Evolutionary conservation across 1,140 invertebrate species (phyloP), one percentile per base, ranked within the genome.

Genomic region (Drosophila eugracilis): DNA sequence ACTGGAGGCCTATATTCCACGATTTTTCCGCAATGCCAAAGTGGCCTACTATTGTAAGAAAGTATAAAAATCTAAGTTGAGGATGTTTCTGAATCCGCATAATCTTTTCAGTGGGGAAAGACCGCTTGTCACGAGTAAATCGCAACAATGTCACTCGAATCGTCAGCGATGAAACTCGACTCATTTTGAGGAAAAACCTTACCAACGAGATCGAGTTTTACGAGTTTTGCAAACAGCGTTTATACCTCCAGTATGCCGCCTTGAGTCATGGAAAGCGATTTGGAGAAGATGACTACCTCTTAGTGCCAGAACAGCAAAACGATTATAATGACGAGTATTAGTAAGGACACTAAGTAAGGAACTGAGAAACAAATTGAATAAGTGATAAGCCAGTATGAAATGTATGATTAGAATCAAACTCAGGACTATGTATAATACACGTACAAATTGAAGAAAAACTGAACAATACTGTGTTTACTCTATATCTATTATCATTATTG

Each of bases 1-100:
- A 10, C 92, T 97, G 26, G 96, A 98, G 91, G 93, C 95, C 78
- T 97, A 97, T 90, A 94, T 97, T 63, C 97, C 97, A 0, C 92
- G 94, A 45, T 98, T 96, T 92, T 98, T 98, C 92, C 92, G 92
- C 36, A 95, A 96, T 37, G 96, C 96, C 15, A 93, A 94, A 9
- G 91, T 95, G 69, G 92, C 96, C 50, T 97, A 97, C 90, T 96
- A 95, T 92, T 94, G 96, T 97, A 93, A 94, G 93, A 37, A 34
- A 7, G 26, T 17, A 10, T 12, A 7, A 14, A 2, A 6, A 14
- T 19, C 5, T 2, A 21, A 45, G 26, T 7, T 22, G 5, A 36
- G 37, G 12, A 34, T 24, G 9, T 9, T 24, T 41, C 17, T 34
- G 15, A 66, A 30, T 14, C 7, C 12, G 3, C n/a, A 42, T 15